phyloP scores from a whole-genome alignment of 2,113 vertebrate genomes.

The Daphoenositta chrysoptera region DNA sequence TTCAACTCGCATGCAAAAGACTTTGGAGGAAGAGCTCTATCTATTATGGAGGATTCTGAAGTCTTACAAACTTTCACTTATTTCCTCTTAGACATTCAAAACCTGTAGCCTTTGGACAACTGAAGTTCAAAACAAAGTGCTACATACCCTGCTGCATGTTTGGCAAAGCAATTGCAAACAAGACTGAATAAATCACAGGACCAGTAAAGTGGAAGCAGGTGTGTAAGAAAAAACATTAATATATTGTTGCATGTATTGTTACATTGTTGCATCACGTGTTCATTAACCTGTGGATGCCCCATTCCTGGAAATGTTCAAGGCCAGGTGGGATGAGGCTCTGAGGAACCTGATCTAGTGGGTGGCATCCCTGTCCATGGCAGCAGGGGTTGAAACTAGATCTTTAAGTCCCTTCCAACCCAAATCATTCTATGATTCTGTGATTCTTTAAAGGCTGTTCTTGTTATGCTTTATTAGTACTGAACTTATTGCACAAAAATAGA shows the following conservation, averaged over 20 bases:
- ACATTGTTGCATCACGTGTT: background rate
- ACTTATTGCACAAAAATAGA: background rate
- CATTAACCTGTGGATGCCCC: background rate
- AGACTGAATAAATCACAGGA: background rate
- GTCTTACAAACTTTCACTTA: background rate
- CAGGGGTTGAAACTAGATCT: background rate
- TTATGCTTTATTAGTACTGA: background rate
- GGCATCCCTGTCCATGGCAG: background rate
- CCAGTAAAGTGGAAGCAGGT: background rate
- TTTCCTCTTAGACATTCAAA: background rate
- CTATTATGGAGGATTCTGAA: background rate
- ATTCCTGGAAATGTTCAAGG: background rate
- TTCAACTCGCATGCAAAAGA: background rate
- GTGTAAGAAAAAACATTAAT: background rate
- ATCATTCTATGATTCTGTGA: background rate
- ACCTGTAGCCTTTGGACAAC: background rate
- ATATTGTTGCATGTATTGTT: background rate
- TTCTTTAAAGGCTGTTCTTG: background rate
- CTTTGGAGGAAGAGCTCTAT: background rate
- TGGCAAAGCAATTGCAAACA: background rate
- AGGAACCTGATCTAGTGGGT: background rate
- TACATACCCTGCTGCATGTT: background rate
- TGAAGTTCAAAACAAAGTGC: background rate
- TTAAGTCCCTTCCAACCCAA: background rate
- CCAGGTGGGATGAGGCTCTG: background rate